These are phyloP conservation scores for Tamandua tetradactyla DNA, from an alignment of 2,797 vertebrate genomes.

Conservation along the genomic window DNA sequence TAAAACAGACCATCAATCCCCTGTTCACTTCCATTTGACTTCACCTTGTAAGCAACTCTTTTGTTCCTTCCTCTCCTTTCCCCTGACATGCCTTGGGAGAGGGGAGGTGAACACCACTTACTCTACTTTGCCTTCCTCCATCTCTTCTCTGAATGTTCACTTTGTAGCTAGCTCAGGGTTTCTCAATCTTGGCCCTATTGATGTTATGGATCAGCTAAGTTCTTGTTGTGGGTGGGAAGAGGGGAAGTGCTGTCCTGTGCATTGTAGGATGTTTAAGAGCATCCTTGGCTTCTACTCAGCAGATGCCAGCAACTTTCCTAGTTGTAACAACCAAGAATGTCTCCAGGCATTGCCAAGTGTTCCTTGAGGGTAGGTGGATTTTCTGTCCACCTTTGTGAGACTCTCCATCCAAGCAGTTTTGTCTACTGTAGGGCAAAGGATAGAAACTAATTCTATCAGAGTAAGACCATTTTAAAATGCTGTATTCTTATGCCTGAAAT, in stretches of 20 bases:
- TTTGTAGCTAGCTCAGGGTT: not conserved
- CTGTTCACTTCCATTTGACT: not conserved
- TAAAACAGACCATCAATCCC: not conserved
- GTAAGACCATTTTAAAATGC: not conserved
- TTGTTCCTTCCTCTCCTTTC: not conserved
- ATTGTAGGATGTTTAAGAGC: rapidly evolving
- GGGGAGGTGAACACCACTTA: not conserved
- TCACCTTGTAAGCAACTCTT: not conserved
- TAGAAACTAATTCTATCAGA: not conserved
- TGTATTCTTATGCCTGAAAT: not conserved
- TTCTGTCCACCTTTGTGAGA: not conserved
- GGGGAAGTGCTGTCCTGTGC: not conserved
- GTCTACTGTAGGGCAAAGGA: not conserved
- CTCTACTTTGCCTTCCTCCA: not conserved
- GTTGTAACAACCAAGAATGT: not conserved
- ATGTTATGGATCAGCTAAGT: not conserved
- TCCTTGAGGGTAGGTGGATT: not conserved
- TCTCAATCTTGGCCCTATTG: not conserved
- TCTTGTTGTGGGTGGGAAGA: not conserved
- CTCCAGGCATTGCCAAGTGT: not conserved
- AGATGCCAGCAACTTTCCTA: not conserved
- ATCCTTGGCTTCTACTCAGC: not conserved
- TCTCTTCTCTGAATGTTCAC: not conserved
- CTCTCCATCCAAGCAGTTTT: not conserved
- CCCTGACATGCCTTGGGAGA: no score